Conservation (phyloP, 1,140 invertebrate genomes). For the Pectinophora gossypiella region DNA sequence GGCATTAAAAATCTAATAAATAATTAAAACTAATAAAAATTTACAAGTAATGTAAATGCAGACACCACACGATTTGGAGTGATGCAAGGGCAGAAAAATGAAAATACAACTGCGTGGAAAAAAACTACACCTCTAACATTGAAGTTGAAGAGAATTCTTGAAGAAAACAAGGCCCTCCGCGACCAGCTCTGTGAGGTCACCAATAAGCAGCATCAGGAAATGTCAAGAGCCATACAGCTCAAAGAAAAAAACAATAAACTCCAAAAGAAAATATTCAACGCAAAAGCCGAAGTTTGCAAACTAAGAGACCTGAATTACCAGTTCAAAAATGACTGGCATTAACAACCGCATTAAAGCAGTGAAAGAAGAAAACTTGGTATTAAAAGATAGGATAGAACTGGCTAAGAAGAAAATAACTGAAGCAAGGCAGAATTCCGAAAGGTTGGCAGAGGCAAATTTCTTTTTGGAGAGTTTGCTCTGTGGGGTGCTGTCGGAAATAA, state of each 20-base stretch:
- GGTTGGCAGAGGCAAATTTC: constrained; percentile 47
- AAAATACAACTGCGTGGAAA: constrained; percentile 2
- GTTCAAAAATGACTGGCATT: neutral
- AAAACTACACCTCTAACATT: neutral
- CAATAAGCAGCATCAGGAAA: constrained; percentile 60
- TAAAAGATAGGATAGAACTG: constrained; percentile 34
- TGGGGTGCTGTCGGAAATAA: constrained; percentile 22
- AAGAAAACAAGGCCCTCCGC: constrained; percentile 38
- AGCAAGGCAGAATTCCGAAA: constrained; percentile 38
- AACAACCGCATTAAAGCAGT: constrained; percentile 25
- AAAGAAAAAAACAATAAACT: constrained; percentile 41
- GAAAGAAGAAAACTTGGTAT: constrained; percentile 34
- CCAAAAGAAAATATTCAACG: constrained; percentile 32
- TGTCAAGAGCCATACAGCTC: constrained; percentile 55
- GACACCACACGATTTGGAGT: neutral
- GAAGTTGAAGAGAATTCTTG: constrained; percentile 23
- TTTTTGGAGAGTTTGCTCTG: constrained; percentile 35
- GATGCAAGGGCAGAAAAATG: constrained; percentile 10
- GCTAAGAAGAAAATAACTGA: constrained; percentile 42
- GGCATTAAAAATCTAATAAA: neutral
- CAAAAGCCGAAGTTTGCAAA: constrained; percentile 26
- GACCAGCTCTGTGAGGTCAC: constrained; percentile 34
- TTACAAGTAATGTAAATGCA: too few species aligned
- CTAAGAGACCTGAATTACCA: constrained; percentile 18
- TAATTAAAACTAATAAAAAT: neutral